These are phyloP conservation scores for Idaea dimidiata DNA, from an alignment of 2,888 invertebrate species.

Conservation along the genomic window DNA sequence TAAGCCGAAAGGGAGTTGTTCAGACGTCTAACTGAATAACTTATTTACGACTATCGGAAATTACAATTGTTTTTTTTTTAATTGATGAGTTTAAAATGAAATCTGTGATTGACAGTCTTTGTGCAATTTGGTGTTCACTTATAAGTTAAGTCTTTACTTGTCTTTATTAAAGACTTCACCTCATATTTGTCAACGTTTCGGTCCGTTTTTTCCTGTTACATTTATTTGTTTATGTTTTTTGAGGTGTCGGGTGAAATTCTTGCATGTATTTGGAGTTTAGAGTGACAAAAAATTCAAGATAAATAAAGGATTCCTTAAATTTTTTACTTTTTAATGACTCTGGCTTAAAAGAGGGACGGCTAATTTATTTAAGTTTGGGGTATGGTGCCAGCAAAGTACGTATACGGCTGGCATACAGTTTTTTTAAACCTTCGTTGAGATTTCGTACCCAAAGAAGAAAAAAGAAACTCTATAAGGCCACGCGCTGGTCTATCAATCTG, in stretches of 20 bases:
- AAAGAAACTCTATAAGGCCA: too few relatives aligned
- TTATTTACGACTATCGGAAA: too few relatives aligned
- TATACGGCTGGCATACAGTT: not conserved
- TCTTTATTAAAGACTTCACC: slow-evolving; percentile 22
- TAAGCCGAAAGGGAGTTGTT: too few relatives aligned
- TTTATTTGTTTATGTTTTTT: slow-evolving; percentile 44
- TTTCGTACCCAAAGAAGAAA: too few relatives aligned
- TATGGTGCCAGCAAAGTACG: not conserved
- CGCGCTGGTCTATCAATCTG: too few relatives aligned
- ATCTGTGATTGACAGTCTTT: too few relatives aligned
- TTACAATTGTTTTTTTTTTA: too few relatives aligned
- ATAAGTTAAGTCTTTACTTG: not conserved
- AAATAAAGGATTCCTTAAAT: slow-evolving; percentile 6
- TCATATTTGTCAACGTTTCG: slow-evolving; percentile 58
- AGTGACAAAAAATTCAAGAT: slow-evolving; percentile 21
- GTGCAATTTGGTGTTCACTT: not conserved
- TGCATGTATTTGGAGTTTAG: slow-evolving; percentile 11
- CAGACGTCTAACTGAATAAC: too few relatives aligned
- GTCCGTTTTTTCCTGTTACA: slow-evolving; percentile 19
- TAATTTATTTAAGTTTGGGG: not conserved
- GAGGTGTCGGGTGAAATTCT: slow-evolving; percentile 9
- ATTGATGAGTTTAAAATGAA: too few relatives aligned
- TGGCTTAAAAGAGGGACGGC: not conserved
- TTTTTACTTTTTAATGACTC: not conserved
- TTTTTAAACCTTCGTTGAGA: not conserved